Conservation (phyloP, 2,797 vertebrate species). For the Paramormyrops hopkinsi region DNA sequence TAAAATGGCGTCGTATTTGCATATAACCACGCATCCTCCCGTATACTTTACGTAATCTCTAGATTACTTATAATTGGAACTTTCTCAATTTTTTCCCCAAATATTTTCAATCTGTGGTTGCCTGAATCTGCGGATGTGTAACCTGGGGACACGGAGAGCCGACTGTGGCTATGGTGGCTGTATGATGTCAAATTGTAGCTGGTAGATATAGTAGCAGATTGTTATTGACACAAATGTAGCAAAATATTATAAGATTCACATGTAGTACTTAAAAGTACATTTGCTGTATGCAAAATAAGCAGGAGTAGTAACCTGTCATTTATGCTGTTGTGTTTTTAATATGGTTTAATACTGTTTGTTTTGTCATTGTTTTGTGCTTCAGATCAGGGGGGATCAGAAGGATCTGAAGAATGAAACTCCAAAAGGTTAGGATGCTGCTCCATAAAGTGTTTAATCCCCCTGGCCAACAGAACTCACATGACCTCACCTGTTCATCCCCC, state of each 20-base stretch:
- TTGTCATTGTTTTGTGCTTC: background rate
- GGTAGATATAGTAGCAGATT: background rate
- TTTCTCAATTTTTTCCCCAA: background rate
- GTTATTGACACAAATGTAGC: background rate
- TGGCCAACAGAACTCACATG: constrained; percentile 30
- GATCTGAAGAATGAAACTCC: constrained; percentile 56
- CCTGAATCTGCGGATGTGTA: background rate
- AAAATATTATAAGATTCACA: background rate
- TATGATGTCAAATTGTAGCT: background rate
- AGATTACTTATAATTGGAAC: background rate
- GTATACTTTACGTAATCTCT: background rate
- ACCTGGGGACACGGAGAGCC: background rate
- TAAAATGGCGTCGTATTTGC: background rate
- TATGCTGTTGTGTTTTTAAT: background rate
- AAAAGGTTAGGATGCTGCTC: constrained; percentile 61
- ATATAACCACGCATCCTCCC: background rate
- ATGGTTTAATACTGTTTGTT: background rate
- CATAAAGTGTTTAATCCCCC: background rate
- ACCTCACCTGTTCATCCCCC: background rate
- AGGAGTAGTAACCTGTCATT: background rate
- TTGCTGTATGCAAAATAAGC: background rate
- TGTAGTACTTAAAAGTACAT: background rate
- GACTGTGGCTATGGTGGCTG: background rate
- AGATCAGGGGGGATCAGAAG: constrained; percentile 79
- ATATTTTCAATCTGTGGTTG: background rate